Evolutionary conservation across 2,888 invertebrate species (phyloP), one percentile per base, ranked within the genome.

Genomic region (Rotaria socialis): DNA sequence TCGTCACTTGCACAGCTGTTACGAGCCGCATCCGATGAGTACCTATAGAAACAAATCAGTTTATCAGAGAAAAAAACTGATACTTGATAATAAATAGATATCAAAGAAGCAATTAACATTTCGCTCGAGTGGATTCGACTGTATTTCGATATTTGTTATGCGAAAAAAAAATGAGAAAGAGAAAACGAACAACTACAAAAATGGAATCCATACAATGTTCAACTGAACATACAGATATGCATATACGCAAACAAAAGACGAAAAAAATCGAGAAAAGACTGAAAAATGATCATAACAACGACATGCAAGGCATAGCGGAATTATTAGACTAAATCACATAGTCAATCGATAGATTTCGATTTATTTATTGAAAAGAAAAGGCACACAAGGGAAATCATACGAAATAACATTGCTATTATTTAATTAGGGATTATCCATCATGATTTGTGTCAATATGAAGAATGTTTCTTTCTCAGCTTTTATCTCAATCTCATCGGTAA

Each of bases 1-100:
- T 43, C 47, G 10, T 80, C 80, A 80, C 80, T 80, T 43, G 43
- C 24, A 80, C 43, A 80, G 47, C 47, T 80, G 47, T n/a, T 80
- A 47, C 80, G 47, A 80, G 47, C 47, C 14, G n/a, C 67, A 67
- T 80, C 43, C 80, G 43, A 80, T 24, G 43, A 80, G 24, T 80
- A 47, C 43, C 47, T 80, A 47, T 80, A 47, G 24, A 43, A 47
- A 47, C 80, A 80, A 47, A 80, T 24, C 47, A 80, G 47, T 14
- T 47, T 47, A 43, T 80, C 43, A 80, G 75, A 80, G 47, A 35
- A 67, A 24, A 67, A 27, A 35, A 35, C 10, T 47, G 4, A 47
- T 80, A 80, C 80, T 24, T 47, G 43, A 47, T 47, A 47, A 80
- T 16, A 80, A 47, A 80, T 80, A 24, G 47, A 47, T 80, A 80